Conservation (phyloP, 2,888 invertebrate genomes). For the Craniophora ligustri region DNA sequence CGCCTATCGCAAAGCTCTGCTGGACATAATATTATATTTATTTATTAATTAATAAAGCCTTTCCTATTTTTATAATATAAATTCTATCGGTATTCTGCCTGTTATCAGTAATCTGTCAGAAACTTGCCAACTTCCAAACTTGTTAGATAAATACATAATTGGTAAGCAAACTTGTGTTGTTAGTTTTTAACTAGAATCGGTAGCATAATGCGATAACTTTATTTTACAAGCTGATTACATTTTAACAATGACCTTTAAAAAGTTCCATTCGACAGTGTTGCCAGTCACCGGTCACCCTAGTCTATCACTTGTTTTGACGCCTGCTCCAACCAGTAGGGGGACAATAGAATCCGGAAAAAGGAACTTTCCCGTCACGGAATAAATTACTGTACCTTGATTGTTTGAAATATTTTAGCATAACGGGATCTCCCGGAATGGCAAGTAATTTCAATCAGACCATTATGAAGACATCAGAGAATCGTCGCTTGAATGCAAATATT, state of each 20-base stretch:
- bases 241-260: constrained; percentile 26
- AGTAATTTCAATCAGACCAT: constrained; percentile 10
- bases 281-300: neutral
- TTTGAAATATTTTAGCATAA: constrained; percentile 5
- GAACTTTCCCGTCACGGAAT: constrained; percentile 10
- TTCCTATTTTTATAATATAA: too few relatives aligned
- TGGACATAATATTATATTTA: too few relatives aligned
- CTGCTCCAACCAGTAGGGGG: neutral
- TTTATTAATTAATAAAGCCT: too few relatives aligned
- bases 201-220: too few relatives aligned
- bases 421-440: constrained; percentile 1
- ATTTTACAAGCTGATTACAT: too few relatives aligned
- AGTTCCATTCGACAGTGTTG: constrained; percentile 23
- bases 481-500: constrained; percentile 30
- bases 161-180: too few relatives aligned
- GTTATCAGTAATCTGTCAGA: too few relatives aligned
- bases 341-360: constrained; percentile 5
- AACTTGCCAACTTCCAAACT: too few relatives aligned
- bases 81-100: too few relatives aligned
- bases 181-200: too few relatives aligned
- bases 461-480: constrained; percentile 15
- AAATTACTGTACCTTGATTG: constrained; percentile 8
- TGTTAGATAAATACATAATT: too few relatives aligned
- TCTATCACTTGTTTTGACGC: constrained; percentile 18
- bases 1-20: too few relatives aligned